Evolutionary conservation across 2,113 vertebrate species (phyloP).

Genomic region (Semicossyphus pulcher): DNA sequence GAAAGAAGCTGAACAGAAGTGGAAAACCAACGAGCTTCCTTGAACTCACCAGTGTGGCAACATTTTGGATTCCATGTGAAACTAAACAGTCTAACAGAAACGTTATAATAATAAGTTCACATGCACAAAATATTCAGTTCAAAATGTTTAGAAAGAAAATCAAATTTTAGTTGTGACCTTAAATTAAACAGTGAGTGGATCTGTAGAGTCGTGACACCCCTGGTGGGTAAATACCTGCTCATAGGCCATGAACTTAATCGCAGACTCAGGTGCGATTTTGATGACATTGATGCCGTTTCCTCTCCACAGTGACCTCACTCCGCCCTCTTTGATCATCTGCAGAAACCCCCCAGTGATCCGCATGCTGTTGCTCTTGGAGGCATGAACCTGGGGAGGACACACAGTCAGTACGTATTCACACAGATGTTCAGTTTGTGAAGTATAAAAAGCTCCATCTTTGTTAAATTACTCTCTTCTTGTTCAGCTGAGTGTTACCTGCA

Average conservation of each 20-base stretch:
- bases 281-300: conserved; percentile 97
- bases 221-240: conserved; percentile 87
- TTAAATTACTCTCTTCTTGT: background rate
- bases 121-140: too few species aligned
- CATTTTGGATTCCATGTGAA: too few species aligned
- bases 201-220: too few species aligned
- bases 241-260: conserved; percentile 98
- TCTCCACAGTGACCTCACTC: conserved; percentile 91
- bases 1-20: too few species aligned
- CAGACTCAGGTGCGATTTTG: conserved; percentile 95
- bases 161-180: too few species aligned
- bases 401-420: background rate
- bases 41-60: too few species aligned
- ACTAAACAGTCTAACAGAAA: too few species aligned
- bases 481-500: conserved; percentile 87
- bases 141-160: too few species aligned
- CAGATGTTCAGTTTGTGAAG: background rate
- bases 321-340: conserved; percentile 95
- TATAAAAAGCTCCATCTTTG: background rate
- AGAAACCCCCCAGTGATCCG: conserved; percentile 90
- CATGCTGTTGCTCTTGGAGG: conserved; percentile 94
- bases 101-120: too few species aligned
- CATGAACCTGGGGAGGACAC: conserved; percentile 86
- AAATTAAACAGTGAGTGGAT: too few species aligned
- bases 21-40: too few species aligned